Base-by-base conservation (phyloP, 2,113 vertebrate genomes). In the Chloroceryle aenea region DNA sequence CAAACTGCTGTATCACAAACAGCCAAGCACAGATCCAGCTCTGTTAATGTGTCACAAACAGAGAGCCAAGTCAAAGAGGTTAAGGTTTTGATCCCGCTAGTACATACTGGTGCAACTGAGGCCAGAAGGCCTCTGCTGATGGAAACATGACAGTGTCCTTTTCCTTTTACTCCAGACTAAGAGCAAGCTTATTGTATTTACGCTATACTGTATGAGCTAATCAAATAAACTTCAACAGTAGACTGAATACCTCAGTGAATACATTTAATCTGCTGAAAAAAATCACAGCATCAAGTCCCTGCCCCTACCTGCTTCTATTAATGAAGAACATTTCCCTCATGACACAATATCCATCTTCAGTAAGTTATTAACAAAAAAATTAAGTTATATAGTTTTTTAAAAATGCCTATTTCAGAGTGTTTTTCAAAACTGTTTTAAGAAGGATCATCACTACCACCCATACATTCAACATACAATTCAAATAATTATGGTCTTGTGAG, bases 391-490 rank as follows among this genome's bases (percentile, higher is more conserved):
- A 27, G 32, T 10, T 79, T 76, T 38, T 23, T 52, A 61, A 71
- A 55, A 23, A 1, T 26, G 25, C 8, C 15, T 3, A 14, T 27
- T 50, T 40, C 19, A n/a, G 38, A 73, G 3, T 12, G n/a, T 23
- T 76, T 93, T 89, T 64, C 18, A 48, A 67, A 89, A 36, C 3
- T 3, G 8, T 20, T 14, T 25, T 25, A 83, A 82, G 7, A 42
- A 77, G 14, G 5, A 69, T 34, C 45, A 58, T 47, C 34, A 77
- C 8, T 15, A 76, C 6, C 32, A 79, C 12, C 21, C 34, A 25
- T 5, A 38, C 2, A 17, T 27, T 74, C 74, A 52, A 36, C 0
- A 0, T 48, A 62, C 3, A 42, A 14, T 29, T 56, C 14, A 71
- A 84, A 74, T 10, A 23, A 68, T 10, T 25, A 47, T 50, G 50